Percentiles rank a stretch among this genome's conserved stretches.
Evolutionary conservation across 1,140 invertebrate species (phyloP).

Genomic region (Aporrectodea caliginosa): DNA sequence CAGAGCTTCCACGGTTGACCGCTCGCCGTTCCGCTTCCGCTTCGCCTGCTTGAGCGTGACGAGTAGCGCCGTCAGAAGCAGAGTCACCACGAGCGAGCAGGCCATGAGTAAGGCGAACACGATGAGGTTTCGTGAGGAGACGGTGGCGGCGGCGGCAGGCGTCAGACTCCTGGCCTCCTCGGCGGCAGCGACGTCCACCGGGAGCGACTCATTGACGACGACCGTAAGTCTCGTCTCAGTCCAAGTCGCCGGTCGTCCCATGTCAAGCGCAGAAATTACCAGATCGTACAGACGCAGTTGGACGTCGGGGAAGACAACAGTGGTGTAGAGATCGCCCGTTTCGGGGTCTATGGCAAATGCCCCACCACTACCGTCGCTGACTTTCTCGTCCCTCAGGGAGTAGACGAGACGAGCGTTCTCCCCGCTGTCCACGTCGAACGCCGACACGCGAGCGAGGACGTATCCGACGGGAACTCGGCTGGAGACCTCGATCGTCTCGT

Average conservation of each 20-base stretch:
- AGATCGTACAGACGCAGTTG: background rate
- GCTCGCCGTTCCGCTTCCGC: too few species aligned
- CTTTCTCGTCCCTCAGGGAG: background rate
- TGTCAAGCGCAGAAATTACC: background rate
- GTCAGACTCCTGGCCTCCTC: background rate
- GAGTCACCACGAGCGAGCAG: background rate
- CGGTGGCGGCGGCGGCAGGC: too few species aligned
- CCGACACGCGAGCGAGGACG: slow-evolving; percentile 47
- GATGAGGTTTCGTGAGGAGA: background rate
- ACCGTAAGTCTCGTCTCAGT: background rate
- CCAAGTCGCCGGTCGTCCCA: background rate
- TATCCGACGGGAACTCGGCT: background rate
- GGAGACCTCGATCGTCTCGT: slow-evolving; percentile 8
- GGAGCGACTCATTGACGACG: background rate
- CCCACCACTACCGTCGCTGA: background rate
- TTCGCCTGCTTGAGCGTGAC: too few species aligned
- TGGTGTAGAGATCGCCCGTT: background rate
- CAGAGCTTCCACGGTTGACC: too few species aligned
- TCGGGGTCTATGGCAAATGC: background rate
- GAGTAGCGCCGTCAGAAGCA: background rate
- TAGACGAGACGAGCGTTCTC: slow-evolving; percentile 72
- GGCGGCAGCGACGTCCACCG: background rate
- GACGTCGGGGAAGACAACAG: background rate
- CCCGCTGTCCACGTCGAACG: slow-evolving; percentile 80
- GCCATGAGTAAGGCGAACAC: background rate